Percentiles rank a stretch among this genome's conserved stretches.
Conservation (phyloP, 2,888 invertebrate genomes). For the Calameuta idolon region DNA sequence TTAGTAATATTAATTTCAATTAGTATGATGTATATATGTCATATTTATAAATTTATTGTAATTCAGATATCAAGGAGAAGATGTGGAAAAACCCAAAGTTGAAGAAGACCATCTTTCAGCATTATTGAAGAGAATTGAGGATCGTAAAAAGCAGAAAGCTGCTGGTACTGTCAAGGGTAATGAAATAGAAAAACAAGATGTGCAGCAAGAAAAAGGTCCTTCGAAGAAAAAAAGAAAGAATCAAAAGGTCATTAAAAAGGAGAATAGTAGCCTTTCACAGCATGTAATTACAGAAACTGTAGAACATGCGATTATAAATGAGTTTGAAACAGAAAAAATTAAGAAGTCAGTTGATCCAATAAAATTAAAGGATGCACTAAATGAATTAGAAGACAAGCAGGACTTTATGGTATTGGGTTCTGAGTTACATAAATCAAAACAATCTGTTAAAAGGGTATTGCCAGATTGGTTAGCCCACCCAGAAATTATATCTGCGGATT, state of each 20-base stretch:
- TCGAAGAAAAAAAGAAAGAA: slow-evolving; percentile 27
- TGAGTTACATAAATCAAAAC: slow-evolving; percentile 42
- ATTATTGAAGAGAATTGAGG: slow-evolving; percentile 49
- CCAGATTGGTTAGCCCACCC: slow-evolving; percentile 91
- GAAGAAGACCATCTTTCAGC: slow-evolving; percentile 45
- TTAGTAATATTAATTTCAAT: background rate
- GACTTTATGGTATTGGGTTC: slow-evolving; percentile 66
- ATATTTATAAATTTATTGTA: slow-evolving; percentile 28
- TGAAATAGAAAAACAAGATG: slow-evolving; percentile 23
- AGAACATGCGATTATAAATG: slow-evolving; percentile 27
- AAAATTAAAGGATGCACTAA: slow-evolving; percentile 69
- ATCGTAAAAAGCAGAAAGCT: slow-evolving; percentile 49
- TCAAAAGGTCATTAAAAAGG: slow-evolving; percentile 14
- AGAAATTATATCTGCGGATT: slow-evolving; percentile 79
- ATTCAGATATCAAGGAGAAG: slow-evolving; percentile 53
- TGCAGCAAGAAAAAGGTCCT: slow-evolving; percentile 13
- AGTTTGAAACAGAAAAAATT: slow-evolving; percentile 38
- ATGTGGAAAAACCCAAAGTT: slow-evolving; percentile 37
- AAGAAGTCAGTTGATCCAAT: slow-evolving; percentile 44
- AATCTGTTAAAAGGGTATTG: slow-evolving; percentile 77
- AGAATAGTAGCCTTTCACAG: background rate
- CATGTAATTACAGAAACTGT: slow-evolving; percentile 15
- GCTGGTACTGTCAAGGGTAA: slow-evolving; percentile 5
- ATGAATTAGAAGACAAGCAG: background rate
- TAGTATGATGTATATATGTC: background rate